Evolutionary conservation across 2,888 invertebrate genomes (phyloP).

Genomic region (Drosophila maculinotata): DNA sequence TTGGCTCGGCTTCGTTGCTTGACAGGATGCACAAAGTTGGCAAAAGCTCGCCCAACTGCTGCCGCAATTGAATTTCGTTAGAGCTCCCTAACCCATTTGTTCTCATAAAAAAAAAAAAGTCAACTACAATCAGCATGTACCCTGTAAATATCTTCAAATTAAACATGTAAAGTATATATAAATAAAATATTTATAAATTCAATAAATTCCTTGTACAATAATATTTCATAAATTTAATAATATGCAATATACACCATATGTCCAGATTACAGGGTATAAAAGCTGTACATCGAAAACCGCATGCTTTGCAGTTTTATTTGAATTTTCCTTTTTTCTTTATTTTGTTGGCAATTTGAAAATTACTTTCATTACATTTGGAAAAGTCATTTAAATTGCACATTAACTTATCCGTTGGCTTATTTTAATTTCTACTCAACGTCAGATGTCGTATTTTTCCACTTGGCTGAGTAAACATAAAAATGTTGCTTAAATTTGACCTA

Average conservation of each 20-base stretch:
- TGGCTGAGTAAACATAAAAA: conserved; percentile 39
- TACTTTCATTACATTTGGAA: conserved; percentile 78
- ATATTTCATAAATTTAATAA: no score
- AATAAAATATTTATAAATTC: neutral
- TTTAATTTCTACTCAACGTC: conserved; percentile 5
- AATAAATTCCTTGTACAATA: no score
- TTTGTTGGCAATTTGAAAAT: conserved; percentile 61
- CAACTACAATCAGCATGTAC: neutral
- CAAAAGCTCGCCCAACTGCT: conserved; percentile 47
- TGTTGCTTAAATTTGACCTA: conserved; percentile 34
- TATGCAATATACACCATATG: neutral
- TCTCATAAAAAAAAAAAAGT: conserved; percentile 7
- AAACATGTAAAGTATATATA: neutral
- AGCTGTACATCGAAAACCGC: conserved; percentile 27
- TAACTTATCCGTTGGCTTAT: conserved; percentile 32
- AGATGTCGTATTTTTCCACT: conserved; percentile 37
- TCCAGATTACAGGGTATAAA: neutral
- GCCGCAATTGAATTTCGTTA: conserved; percentile 70
- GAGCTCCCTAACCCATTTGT: conserved; percentile 16
- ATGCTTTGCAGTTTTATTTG: conserved; percentile 25
- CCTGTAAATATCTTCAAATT: neutral
- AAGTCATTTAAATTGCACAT: conserved; percentile 75
- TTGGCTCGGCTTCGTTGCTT: conserved; percentile 15
- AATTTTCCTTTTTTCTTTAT: conserved; percentile 1
- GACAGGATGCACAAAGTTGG: conserved; percentile 64